These are phyloP conservation scores for Pogonocichla stellata DNA, from an alignment of 2,113 vertebrate genomes.

Conservation along the genomic window DNA sequence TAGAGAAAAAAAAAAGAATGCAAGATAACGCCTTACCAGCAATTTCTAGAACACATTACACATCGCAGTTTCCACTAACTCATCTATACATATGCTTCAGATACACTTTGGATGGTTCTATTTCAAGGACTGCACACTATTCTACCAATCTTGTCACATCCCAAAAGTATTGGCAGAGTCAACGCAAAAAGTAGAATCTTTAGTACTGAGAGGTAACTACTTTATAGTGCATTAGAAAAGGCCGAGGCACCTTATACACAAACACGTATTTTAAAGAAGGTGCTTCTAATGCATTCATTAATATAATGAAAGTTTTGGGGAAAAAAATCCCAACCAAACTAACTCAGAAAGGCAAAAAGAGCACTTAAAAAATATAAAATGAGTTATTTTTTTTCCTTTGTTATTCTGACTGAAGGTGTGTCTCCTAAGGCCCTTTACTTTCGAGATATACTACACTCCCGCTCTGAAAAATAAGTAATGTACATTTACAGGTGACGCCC, in stretches of 20 bases:
- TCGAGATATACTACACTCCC: not conserved
- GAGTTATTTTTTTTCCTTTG: fast-evolving
- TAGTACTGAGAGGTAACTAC: not conserved
- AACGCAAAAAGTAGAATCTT: not conserved
- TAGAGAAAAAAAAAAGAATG: fast-evolving
- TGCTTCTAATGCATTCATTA: not conserved
- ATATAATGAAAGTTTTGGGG: fast-evolving
- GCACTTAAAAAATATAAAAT: fast-evolving
- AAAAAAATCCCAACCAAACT: not conserved
- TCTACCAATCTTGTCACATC: not conserved
- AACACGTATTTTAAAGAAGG: not conserved
- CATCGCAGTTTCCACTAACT: not conserved
- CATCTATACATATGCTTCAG: not conserved
- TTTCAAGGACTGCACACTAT: not conserved
- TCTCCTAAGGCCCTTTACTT: not conserved
- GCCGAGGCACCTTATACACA: fast-evolving
- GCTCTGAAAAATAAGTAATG: fast-evolving
- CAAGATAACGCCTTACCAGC: not conserved
- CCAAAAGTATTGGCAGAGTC: not conserved
- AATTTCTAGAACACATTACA: not conserved
- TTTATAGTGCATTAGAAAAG: not conserved
- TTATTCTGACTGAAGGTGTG: not conserved
- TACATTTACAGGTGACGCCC: fast-evolving
- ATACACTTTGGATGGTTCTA: not conserved
- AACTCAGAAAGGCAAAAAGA: not conserved